These are phyloP conservation scores for Epinephelus awoara DNA, from an alignment of 2,797 vertebrate species.

Conservation along the genomic window DNA sequence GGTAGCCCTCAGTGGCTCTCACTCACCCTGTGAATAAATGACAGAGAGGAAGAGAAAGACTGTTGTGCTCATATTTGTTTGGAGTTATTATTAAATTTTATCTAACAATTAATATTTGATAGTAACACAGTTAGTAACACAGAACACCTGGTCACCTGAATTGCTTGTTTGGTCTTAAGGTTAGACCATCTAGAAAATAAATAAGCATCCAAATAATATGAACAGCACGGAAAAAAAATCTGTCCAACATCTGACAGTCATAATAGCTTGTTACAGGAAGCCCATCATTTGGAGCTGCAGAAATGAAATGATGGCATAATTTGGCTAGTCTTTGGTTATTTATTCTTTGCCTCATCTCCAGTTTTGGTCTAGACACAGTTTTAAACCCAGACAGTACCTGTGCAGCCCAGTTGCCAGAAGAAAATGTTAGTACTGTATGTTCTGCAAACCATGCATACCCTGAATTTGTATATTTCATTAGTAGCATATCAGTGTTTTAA, in stretches of 20 bases:
- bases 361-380: not conserved
- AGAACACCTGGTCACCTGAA: not conserved
- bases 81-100: no score
- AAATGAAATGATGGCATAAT: slow-evolving; percentile 1
- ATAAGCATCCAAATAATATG: not conserved
- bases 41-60: not conserved
- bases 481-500: no score
- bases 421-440: no score
- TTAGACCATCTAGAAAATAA: no score
- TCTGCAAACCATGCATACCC: no score
- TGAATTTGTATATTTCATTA: no score
- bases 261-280: slow-evolving; percentile 10
- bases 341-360: not conserved
- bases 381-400: slow-evolving; percentile 11
- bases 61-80: not conserved
- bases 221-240: not conserved
- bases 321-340: not conserved
- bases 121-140: not conserved
- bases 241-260: not conserved
- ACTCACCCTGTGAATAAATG: not conserved
- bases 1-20: slow-evolving; percentile 30
- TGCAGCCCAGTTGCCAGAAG: no score
- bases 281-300: not conserved
- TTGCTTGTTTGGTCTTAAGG: no score
- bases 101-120: no score